phyloP scores from a whole-genome alignment of 92 coral and sea anemone genomes.

The Palythoa caribaeorum region DNA sequence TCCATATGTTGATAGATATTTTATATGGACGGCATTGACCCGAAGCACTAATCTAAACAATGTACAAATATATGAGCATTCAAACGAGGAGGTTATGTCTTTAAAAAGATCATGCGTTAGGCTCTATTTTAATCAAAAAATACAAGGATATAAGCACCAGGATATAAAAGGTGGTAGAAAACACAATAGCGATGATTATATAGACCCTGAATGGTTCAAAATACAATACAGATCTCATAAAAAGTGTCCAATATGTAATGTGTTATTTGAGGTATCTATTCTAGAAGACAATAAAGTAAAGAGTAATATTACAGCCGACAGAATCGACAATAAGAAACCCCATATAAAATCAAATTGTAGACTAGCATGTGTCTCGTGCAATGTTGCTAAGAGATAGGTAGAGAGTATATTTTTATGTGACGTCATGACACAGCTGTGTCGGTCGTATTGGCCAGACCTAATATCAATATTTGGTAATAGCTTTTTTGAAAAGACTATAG shows the following conservation, averaged over 20 bases:
- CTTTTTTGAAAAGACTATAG: no score
- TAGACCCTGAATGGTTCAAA: conserved; percentile 53
- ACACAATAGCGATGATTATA: conserved; percentile 20
- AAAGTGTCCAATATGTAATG: conserved; percentile 35
- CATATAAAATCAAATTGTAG: not conserved
- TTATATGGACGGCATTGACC: not conserved
- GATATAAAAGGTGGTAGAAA: not conserved
- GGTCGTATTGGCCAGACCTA: no score
- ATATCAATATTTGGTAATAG: no score
- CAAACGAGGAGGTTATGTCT: no score
- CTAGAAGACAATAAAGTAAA: conserved; percentile 42
- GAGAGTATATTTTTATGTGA: no score
- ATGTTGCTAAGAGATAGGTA: not conserved
- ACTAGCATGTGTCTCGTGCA: not conserved
- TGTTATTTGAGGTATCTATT: conserved; percentile 35
- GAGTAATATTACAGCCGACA: conserved; percentile 38
- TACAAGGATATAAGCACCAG: not conserved
- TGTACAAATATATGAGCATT: no score
- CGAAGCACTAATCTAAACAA: not conserved
- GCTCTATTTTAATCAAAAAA: conserved; percentile 12
- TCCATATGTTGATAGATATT: not conserved
- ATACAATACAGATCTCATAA: conserved; percentile 35
- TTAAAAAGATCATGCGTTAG: conserved; percentile 29
- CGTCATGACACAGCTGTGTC: not conserved
- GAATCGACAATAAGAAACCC: conserved; percentile 39